phyloP scores from a whole-genome alignment of 2,113 vertebrate species.

The Phalacrocorax pelagicus region DNA sequence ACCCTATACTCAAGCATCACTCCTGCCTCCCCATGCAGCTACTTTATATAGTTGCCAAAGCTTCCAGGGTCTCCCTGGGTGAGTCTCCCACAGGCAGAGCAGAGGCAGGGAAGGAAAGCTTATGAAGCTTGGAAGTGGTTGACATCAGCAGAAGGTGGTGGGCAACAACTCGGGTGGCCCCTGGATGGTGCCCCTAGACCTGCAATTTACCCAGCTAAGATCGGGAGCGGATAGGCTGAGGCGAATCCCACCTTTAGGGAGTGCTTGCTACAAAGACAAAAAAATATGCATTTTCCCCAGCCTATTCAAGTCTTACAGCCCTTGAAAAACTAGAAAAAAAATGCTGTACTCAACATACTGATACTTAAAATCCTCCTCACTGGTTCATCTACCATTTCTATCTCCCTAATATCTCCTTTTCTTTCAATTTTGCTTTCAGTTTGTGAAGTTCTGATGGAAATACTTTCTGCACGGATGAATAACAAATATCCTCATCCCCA shows the following conservation, averaged over 20 bases:
- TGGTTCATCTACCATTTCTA: not conserved
- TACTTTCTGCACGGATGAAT: constrained; percentile 11
- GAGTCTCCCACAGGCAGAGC: not conserved
- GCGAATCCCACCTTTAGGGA: not conserved
- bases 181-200: not conserved
- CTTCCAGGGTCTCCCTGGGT: not conserved
- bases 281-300: accelerated
- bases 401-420: not conserved
- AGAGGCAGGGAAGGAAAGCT: not conserved
- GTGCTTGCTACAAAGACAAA: not conserved
- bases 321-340: not conserved
- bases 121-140: not conserved
- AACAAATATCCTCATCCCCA: constrained; percentile 20
- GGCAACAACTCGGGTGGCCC: not conserved
- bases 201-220: not conserved
- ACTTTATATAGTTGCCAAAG: not conserved
- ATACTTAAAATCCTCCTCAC: not conserved
- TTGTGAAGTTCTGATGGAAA: constrained; percentile 3
- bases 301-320: not conserved
- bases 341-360: not conserved
- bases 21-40: accelerated
- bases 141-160: not conserved
- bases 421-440: constrained; percentile 37
- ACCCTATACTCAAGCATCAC: not conserved
- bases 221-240: not conserved